These are phyloP conservation scores for Huso huso DNA, from an alignment of 2,797 vertebrate species.

Conservation along the genomic window DNA sequence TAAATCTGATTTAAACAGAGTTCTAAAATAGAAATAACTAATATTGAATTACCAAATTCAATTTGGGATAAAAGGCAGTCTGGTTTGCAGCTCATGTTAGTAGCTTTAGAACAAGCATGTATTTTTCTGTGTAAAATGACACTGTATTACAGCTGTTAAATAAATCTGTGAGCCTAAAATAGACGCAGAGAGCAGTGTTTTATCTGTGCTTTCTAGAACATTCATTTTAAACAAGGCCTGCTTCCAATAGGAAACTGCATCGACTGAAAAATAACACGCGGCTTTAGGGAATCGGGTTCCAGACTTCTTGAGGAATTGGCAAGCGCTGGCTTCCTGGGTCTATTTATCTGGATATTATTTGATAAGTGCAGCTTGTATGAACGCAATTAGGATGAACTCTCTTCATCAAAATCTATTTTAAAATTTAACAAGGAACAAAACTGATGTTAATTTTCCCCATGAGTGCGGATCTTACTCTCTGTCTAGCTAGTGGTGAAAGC, in stretches of 20 bases:
- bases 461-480: not conserved
- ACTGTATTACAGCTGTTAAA: conserved; percentile 7
- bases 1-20: no score
- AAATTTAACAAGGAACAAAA: conserved; percentile 10
- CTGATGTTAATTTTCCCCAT: conserved; percentile 6
- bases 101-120: conserved; percentile 28
- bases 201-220: not conserved
- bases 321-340: conserved; percentile 2
- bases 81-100: not conserved
- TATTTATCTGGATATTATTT: conserved; percentile 11
- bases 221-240: conserved; percentile 13
- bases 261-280: not conserved
- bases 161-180: conserved; percentile 11
- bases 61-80: not conserved
- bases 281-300: conserved; percentile 9
- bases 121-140: conserved; percentile 4
- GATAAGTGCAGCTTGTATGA: conserved; percentile 9
- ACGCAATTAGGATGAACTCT: conserved; percentile 10
- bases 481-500: not conserved
- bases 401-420: conserved; percentile 5
- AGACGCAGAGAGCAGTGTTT: not conserved
- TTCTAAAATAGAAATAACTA: no score
- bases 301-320: not conserved
- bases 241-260: conserved; percentile 7
- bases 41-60: no score